A percentile compares a stretch with the other conserved stretches of the same genome.
These are phyloP conservation scores for Aleadryas rufinucha DNA, from an alignment of 2,113 vertebrate genomes.

Conservation along the genomic window DNA sequence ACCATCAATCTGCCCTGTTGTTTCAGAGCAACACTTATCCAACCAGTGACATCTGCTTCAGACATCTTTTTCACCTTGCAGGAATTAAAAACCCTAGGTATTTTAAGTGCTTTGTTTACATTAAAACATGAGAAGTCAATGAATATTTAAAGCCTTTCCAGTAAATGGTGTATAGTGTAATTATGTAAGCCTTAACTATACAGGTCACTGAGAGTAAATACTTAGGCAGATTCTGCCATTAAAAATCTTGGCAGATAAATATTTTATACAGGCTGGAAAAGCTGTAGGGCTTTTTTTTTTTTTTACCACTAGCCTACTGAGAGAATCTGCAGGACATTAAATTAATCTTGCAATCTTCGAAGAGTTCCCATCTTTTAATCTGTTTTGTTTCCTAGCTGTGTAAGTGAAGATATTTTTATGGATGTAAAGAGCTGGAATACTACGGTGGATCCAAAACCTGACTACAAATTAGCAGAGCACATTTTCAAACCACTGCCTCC, in stretches of 20 bases:
- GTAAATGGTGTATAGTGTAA: conserved; percentile 44
- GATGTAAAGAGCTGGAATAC: not conserved
- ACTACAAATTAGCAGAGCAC: not conserved
- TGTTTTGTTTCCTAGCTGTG: not conserved
- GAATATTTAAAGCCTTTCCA: conserved; percentile 62
- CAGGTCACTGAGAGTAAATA: conserved; percentile 43
- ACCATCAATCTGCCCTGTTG: not conserved
- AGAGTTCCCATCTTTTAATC: conserved; percentile 18
- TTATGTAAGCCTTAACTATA: conserved; percentile 45
- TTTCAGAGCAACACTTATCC: not conserved
- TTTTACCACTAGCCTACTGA: not conserved
- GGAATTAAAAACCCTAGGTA: conserved; percentile 26
- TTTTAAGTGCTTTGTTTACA: conserved; percentile 54
- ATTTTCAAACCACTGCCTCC: not conserved
- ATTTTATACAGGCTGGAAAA: conserved; percentile 40
- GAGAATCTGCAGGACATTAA: conserved; percentile 30
- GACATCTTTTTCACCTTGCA: conserved; percentile 32
- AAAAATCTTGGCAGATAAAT: conserved; percentile 52
- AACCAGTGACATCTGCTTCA: conserved; percentile 13
- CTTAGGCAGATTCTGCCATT: conserved; percentile 16
- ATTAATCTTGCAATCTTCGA: conserved; percentile 30
- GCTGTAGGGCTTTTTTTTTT: not conserved
- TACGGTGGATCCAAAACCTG: not conserved
- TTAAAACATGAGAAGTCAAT: conserved; percentile 40
- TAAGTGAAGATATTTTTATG: not conserved